Evolutionary conservation across 1,140 invertebrate species (phyloP).

Genomic region (Maniola jurtina): DNA sequence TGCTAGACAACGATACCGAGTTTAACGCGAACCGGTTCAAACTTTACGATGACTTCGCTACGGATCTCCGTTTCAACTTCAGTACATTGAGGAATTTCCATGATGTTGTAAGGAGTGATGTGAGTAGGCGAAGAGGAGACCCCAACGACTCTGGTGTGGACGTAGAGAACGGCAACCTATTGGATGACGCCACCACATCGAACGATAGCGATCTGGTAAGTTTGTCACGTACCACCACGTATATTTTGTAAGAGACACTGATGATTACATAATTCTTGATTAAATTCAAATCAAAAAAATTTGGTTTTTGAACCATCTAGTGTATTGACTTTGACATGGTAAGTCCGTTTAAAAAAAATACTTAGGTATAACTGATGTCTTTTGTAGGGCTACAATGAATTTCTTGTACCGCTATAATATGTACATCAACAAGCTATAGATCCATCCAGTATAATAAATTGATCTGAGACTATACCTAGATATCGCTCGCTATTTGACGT

Average conservation of each 20-base stretch:
- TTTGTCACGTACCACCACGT: constrained; percentile 24
- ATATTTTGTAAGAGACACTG: not conserved
- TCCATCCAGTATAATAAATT: too few species aligned
- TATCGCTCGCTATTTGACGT: too few species aligned
- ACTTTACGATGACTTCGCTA: constrained; percentile 69
- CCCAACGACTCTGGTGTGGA: constrained; percentile 71
- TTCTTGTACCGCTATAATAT: too few species aligned
- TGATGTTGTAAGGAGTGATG: constrained; percentile 50
- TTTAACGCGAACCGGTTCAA: constrained; percentile 74
- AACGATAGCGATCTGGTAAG: constrained; percentile 71
- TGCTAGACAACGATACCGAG: constrained; percentile 69
- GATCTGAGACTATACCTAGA: too few species aligned
- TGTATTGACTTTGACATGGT: too few species aligned
- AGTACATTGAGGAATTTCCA: constrained; percentile 59
- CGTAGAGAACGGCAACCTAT: constrained; percentile 67
- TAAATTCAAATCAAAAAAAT: too few species aligned
- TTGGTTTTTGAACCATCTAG: too few species aligned
- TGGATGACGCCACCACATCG: constrained; percentile 51
- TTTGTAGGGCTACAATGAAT: too few species aligned
- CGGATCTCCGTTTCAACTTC: constrained; percentile 63
- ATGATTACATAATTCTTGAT: too few species aligned
- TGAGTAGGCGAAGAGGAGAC: constrained; percentile 49
- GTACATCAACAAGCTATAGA: too few species aligned
- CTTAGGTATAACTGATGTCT: too few species aligned
- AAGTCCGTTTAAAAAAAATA: too few species aligned